These are phyloP conservation scores for Astropecten irregularis DNA, from an alignment of 53 echinoderm and acorn worm genomes.

Conservation along the genomic window DNA sequence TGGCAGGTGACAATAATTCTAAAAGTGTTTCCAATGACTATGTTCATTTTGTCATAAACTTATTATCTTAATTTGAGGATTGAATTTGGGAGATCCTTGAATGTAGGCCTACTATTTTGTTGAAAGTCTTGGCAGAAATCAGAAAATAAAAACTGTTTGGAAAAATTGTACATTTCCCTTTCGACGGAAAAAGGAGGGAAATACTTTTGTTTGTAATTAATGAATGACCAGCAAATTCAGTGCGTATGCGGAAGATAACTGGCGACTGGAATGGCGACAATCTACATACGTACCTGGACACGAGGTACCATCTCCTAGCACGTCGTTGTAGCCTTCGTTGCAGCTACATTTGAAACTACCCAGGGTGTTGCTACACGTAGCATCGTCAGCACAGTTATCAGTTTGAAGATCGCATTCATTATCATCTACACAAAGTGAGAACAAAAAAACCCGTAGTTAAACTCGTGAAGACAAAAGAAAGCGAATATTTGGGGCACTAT, in stretches of 20 bases:
- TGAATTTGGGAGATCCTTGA: too few relatives aligned
- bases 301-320: slow-evolving; percentile 37
- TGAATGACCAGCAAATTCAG: background rate
- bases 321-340: slow-evolving; percentile 44
- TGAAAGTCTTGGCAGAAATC: background rate
- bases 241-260: background rate
- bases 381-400: slow-evolving; percentile 31
- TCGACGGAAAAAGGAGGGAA: background rate
- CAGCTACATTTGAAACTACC: slow-evolving; percentile 61
- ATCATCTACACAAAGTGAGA: too few relatives aligned
- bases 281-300: slow-evolving; percentile 45
- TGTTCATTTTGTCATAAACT: too few relatives aligned
- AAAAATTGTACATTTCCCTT: background rate
- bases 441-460: too few relatives aligned
- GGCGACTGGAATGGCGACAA: too few relatives aligned
- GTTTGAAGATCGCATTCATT: background rate
- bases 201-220: background rate
- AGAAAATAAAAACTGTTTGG: background rate
- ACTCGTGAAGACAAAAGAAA: too few relatives aligned
- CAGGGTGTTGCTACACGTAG: slow-evolving; percentile 39
- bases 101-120: too few relatives aligned
- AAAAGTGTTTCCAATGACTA: too few relatives aligned
- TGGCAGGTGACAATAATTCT: too few relatives aligned
- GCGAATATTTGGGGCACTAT: too few relatives aligned
- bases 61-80: too few relatives aligned